Conservation (phyloP, 1,140 invertebrate species). For the Drosophila nannoptera region DNA sequence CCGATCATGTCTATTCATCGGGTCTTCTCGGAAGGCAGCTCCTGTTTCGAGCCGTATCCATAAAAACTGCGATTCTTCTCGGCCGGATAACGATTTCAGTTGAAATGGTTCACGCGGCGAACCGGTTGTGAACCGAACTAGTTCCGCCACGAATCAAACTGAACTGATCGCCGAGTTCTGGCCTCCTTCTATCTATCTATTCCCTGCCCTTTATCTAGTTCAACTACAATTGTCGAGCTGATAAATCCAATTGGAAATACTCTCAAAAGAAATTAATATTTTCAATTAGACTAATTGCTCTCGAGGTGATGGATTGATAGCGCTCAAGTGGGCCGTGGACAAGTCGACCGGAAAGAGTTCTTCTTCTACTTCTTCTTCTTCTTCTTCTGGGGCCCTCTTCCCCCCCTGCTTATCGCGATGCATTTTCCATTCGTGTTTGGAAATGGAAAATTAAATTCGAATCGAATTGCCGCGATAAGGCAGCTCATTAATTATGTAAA, state of each 20-base stretch:
- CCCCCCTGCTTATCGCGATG: conserved; percentile 27
- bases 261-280: conserved; percentile 2
- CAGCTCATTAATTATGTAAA: conserved; percentile 73
- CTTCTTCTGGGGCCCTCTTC: too few species aligned
- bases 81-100: too few species aligned
- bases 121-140: neutral
- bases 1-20: conserved; percentile 12
- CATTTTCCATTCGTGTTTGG: conserved; percentile 29
- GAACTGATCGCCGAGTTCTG: neutral
- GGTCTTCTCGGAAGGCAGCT: conserved; percentile 10
- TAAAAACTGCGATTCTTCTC: too few species aligned
- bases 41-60: too few species aligned
- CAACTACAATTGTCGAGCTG: neutral
- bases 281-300: conserved; percentile 14
- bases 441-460: conserved; percentile 45
- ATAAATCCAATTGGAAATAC: neutral
- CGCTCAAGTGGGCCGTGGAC: conserved; percentile 30
- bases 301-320: conserved; percentile 4
- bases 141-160: neutral
- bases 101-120: neutral
- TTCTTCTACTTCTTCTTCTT: too few species aligned
- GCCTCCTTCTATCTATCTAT: neutral
- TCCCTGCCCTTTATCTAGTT: neutral
- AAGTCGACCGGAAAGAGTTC: too few species aligned
- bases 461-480: conserved; percentile 55